Evolutionary conservation across 2,113 vertebrate genomes (phyloP).

Genomic region (Panurus biarmicus): DNA sequence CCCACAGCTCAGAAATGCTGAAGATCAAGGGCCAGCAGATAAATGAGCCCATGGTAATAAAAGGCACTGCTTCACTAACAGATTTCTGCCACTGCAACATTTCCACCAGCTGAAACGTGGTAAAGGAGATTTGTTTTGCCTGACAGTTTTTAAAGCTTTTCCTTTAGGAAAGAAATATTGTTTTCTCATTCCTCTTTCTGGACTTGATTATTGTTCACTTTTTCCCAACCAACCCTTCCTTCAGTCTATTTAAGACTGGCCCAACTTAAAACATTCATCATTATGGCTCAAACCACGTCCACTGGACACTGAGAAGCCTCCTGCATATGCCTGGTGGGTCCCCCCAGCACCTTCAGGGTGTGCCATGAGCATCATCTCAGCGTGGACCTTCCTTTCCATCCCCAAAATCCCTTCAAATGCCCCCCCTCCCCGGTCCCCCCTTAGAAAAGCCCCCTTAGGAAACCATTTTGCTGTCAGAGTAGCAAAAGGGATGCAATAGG

Average conservation of each 20-base stretch:
- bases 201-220: neutral
- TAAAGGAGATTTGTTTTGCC: neutral
- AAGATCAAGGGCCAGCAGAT: neutral
- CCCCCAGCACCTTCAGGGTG: neutral
- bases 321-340: rapidly evolving
- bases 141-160: neutral
- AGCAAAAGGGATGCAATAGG: neutral
- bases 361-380: neutral
- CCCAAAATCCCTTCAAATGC: neutral
- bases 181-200: neutral
- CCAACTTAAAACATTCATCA: neutral
- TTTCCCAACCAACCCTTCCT: neutral
- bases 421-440: no score
- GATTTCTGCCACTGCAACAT: neutral
- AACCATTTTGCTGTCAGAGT: neutral
- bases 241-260: neutral
- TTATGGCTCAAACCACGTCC: neutral
- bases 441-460: neutral
- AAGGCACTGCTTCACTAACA: neutral
- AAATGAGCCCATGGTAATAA: neutral
- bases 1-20: neutral
- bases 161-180: neutral
- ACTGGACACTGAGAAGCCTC: neutral
- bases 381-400: neutral
- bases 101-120: neutral